Percentiles rank a stretch among this genome's conserved stretches.
phyloP scores from a whole-genome alignment of 30 jellyfish, hydroid and myxozoan species.

The Mastigias papua region DNA sequence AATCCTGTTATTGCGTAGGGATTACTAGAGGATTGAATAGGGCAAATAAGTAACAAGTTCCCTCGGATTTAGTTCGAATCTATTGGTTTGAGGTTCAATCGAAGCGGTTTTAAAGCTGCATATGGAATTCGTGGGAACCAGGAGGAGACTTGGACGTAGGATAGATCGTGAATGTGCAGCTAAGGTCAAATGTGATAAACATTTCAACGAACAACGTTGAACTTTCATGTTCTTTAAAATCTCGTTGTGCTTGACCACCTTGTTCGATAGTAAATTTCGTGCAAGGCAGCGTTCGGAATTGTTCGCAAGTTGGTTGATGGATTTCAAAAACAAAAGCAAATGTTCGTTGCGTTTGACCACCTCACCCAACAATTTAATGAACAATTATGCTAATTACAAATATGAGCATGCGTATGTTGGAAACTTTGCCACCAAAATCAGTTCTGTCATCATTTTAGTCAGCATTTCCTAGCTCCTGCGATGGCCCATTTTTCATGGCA shows the following conservation, averaged over 20 bases:
- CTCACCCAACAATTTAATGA: not conserved
- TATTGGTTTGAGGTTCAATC: too few relatives aligned
- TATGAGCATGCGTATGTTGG: not conserved
- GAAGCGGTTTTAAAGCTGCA: too few relatives aligned
- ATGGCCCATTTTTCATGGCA: too few relatives aligned
- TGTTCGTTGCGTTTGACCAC: not conserved
- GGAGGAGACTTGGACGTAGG: too few relatives aligned
- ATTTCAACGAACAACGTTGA: not conserved
- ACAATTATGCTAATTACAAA: not conserved
- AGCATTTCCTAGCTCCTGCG: too few relatives aligned
- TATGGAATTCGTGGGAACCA: too few relatives aligned
- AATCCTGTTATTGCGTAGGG: too few relatives aligned
- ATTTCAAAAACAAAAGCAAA: not conserved
- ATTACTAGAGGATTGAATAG: too few relatives aligned
- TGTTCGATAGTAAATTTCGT: not conserved
- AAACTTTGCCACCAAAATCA: not conserved
- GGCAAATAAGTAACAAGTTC: too few relatives aligned
- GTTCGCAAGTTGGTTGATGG: not conserved
- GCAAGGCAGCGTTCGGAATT: not conserved
- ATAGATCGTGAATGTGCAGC: not conserved
- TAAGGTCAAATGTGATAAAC: not conserved
- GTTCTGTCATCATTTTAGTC: too few relatives aligned
- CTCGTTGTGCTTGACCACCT: not conserved
- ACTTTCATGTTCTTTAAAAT: not conserved
- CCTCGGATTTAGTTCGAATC: too few relatives aligned